Evolutionary conservation across 2,888 invertebrate genomes (phyloP).

Genomic region (Eurois occulta): DNA sequence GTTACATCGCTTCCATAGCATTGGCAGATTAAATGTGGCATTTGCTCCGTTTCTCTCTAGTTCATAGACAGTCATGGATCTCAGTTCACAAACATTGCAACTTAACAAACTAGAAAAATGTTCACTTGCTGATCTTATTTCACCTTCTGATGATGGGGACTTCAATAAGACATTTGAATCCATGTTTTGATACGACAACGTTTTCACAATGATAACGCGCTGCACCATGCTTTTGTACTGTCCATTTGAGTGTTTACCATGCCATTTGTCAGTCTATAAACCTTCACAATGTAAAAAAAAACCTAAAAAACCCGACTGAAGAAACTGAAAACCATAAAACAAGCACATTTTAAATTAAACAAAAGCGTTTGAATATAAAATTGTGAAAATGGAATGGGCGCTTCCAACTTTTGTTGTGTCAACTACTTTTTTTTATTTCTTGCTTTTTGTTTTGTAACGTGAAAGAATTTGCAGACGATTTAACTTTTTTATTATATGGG

Average conservation of each 20-base stretch:
- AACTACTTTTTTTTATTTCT: too few species aligned
- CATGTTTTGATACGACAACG: background rate
- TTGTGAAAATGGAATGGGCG: too few species aligned
- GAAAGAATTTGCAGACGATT: too few species aligned
- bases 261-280: background rate
- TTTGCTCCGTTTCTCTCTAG: constrained; percentile 85
- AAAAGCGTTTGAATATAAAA: too few species aligned
- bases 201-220: background rate
- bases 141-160: background rate
- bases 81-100: constrained; percentile 83
- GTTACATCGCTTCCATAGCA: constrained; percentile 88
- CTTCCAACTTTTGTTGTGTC: too few species aligned
- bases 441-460: too few species aligned
- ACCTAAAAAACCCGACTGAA: too few species aligned
- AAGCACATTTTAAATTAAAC: too few species aligned
- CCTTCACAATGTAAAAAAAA: background rate
- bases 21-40: constrained; percentile 86
- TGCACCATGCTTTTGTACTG: background rate
- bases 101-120: background rate
- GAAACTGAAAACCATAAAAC: too few species aligned
- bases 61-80: constrained; percentile 83
- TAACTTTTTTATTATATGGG: too few species aligned
- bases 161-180: background rate
- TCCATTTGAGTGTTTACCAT: background rate
- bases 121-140: background rate